phyloP scores from a whole-genome alignment of 2,888 invertebrate genomes.

The Stenichneumon culpator region DNA sequence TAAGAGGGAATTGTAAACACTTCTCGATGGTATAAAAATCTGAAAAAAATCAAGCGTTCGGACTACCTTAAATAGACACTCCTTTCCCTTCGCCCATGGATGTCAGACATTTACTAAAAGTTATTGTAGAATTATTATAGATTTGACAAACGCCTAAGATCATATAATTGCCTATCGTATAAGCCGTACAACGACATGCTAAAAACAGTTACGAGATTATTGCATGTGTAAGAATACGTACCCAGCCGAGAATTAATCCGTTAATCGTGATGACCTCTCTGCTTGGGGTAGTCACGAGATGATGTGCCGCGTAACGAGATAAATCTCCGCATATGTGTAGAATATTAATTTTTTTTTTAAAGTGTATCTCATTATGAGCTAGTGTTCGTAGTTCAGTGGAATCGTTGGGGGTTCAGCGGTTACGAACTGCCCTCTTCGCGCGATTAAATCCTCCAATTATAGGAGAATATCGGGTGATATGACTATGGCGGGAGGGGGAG shows the following conservation, averaged over 20 bases:
- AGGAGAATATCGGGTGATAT: too few relatives aligned
- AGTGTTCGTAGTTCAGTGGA: conserved; percentile 59
- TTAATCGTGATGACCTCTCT: conserved; percentile 67
- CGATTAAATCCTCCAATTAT: conserved; percentile 48
- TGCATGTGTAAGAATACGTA: conserved; percentile 11
- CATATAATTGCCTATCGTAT: conserved; percentile 23
- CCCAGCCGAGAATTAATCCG: conserved; percentile 39
- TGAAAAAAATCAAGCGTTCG: too few relatives aligned
- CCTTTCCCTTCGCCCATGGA: too few relatives aligned
- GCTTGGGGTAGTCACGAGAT: conserved; percentile 69
- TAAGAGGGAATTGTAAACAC: too few relatives aligned
- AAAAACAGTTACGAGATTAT: conserved; percentile 20
- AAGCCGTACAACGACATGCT: not conserved
- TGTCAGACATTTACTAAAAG: too few relatives aligned
- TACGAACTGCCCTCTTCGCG: conserved; percentile 22
- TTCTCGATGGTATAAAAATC: too few relatives aligned
- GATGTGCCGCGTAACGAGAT: conserved; percentile 17
- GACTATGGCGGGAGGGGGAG: too few relatives aligned
- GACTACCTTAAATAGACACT: too few relatives aligned
- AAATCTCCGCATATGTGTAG: conserved; percentile 12
- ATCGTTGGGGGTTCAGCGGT: conserved; percentile 60
- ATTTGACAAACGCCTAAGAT: too few relatives aligned
- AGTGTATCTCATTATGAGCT: conserved; percentile 29
- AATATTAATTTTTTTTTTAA: conserved; percentile 4
- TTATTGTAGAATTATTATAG: too few relatives aligned